Conservation (phyloP, 2,113 vertebrate genomes). For the Dipodomys stephensi region DNA sequence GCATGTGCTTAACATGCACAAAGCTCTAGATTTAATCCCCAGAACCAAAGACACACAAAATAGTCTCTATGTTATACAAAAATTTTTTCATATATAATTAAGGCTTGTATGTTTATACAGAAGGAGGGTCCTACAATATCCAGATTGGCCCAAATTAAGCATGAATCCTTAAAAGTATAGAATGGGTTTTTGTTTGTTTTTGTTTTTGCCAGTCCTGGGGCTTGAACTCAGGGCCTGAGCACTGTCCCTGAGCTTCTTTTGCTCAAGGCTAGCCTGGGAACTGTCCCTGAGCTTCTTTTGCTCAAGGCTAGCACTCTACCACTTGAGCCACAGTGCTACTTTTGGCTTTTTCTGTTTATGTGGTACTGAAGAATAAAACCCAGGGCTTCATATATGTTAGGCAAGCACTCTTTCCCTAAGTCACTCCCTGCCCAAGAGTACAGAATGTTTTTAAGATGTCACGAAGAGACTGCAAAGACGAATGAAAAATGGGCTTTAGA, state of each 20-base stretch:
- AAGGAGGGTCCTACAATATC: not conserved
- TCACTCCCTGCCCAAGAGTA: not conserved
- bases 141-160: not conserved
- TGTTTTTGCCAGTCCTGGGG: no score
- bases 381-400: no score
- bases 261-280: no score
- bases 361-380: no score
- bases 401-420: no score
- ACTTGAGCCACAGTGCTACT: no score
- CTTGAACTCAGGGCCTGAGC: no score
- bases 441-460: not conserved
- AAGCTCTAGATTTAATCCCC: not conserved
- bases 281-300: no score
- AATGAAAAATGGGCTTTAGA: conserved; percentile 1
- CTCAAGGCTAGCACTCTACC: no score
- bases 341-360: no score
- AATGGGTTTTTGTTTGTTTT: not conserved
- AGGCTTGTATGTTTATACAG: not conserved
- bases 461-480: not conserved
- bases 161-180: not conserved
- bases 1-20: not conserved
- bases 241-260: no score
- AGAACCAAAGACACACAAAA: not conserved
- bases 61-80: not conserved
- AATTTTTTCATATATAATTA: not conserved